Percentiles rank a stretch among this genome's conserved stretches.
These are phyloP conservation scores for Mechanitis mazaeus DNA, from an alignment of 2,888 invertebrate genomes.

Conservation along the genomic window DNA sequence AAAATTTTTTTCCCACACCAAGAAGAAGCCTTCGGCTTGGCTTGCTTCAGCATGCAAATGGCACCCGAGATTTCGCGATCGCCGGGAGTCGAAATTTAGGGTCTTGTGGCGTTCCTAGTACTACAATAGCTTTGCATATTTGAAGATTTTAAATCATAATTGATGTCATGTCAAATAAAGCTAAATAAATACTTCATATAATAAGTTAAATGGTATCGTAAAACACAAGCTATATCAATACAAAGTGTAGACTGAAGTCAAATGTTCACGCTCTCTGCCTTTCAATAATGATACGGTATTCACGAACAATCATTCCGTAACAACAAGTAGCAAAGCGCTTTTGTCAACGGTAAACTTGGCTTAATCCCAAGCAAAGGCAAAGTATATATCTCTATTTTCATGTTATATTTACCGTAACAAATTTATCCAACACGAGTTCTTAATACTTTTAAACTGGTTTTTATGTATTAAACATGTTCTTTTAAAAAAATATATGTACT, in stretches of 20 bases:
- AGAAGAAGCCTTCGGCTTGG: too few relatives aligned
- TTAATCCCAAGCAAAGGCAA: constrained; percentile 58
- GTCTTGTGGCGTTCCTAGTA: too few relatives aligned
- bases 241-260: not conserved
- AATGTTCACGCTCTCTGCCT: constrained; percentile 13
- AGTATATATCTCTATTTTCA: constrained; percentile 60
- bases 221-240: not conserved
- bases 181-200: too few relatives aligned
- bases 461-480: not conserved
- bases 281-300: constrained; percentile 20
- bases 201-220: not conserved
- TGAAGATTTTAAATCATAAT: too few relatives aligned
- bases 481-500: not conserved
- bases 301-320: constrained; percentile 42
- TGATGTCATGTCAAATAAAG: too few relatives aligned
- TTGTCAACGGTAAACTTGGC: constrained; percentile 61
- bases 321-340: constrained; percentile 49
- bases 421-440: constrained; percentile 36
- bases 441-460: constrained; percentile 11
- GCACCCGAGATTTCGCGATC: too few relatives aligned
- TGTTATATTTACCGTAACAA: constrained; percentile 53
- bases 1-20: too few relatives aligned
- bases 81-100: too few relatives aligned
- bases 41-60: too few relatives aligned
- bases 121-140: too few relatives aligned